A percentile compares a stretch with the other conserved stretches of the same genome.
Evolutionary conservation across 2,797 vertebrate species (phyloP).

Genomic region (Scolopax rusticola): DNA sequence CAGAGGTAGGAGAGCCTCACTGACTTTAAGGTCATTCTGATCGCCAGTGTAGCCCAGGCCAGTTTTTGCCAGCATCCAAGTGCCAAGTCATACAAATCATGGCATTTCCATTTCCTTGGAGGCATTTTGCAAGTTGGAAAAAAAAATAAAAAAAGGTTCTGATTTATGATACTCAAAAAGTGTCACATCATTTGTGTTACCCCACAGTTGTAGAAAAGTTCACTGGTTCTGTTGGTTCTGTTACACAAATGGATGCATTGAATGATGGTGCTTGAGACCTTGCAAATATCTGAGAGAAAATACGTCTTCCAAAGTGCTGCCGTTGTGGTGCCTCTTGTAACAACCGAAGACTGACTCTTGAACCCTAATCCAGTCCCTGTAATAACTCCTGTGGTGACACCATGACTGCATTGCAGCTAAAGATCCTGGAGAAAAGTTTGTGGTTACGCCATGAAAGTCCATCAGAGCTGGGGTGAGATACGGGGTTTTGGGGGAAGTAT

Average conservation of each 20-base stretch:
- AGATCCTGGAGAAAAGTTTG: neutral
- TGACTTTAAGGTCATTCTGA: neutral
- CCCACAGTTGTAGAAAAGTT: neutral
- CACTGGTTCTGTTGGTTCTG: neutral
- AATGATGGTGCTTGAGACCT: neutral
- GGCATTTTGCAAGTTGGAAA: neutral
- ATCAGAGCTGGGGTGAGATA: neutral
- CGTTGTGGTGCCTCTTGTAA: neutral
- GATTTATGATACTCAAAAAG: neutral
- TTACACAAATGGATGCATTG: neutral
- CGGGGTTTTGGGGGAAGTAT: rapidly evolving
- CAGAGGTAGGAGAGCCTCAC: neutral
- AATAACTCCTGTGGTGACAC: neutral
- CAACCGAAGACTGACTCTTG: neutral
- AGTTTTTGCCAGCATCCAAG: neutral
- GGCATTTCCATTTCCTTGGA: neutral
- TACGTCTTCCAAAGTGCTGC: neutral
- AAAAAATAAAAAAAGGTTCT: neutral
- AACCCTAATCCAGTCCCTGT: neutral
- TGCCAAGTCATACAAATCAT: neutral
- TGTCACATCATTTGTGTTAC: neutral
- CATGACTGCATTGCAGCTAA: neutral
- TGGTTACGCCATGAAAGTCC: neutral
- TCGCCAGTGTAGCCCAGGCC: neutral
- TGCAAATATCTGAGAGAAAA: neutral